These are phyloP conservation scores for Germaria angustata DNA, from an alignment of 2,888 invertebrate genomes.

Conservation along the genomic window DNA sequence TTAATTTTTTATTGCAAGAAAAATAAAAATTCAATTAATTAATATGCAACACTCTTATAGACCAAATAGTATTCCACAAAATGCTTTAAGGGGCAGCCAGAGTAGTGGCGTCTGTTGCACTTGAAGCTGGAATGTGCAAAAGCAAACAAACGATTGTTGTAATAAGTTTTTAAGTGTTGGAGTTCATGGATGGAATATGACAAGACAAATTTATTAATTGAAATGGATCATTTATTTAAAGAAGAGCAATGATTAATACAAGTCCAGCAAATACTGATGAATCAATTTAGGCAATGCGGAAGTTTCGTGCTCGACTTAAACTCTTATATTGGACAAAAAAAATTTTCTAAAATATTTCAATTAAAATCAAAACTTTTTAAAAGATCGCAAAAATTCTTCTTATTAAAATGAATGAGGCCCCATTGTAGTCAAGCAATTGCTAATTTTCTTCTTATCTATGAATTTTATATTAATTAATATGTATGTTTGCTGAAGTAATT, in stretches of 20 bases:
- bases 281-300: slow-evolving; percentile 42
- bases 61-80: background rate
- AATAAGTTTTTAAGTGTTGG: background rate
- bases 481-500: background rate
- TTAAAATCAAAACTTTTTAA: background rate
- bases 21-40: slow-evolving; percentile 11
- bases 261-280: background rate
- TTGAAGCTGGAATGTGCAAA: background rate
- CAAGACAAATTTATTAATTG: slow-evolving; percentile 19
- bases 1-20: too few relatives aligned
- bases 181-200: background rate
- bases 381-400: background rate
- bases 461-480: too few relatives aligned
- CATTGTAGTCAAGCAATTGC: background rate
- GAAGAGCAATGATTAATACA: background rate
- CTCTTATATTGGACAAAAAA: background rate
- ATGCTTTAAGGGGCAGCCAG: background rate
- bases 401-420: slow-evolving; percentile 27
- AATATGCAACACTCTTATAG: background rate
- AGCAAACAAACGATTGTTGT: background rate
- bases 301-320: slow-evolving; percentile 11
- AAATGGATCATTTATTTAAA: slow-evolving; percentile 32
- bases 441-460: background rate
- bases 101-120: slow-evolving; percentile 11
- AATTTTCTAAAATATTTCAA: slow-evolving; percentile 10